phyloP scores from a whole-genome alignment of 2,888 invertebrate genomes.

The Seira sanloemensis region DNA sequence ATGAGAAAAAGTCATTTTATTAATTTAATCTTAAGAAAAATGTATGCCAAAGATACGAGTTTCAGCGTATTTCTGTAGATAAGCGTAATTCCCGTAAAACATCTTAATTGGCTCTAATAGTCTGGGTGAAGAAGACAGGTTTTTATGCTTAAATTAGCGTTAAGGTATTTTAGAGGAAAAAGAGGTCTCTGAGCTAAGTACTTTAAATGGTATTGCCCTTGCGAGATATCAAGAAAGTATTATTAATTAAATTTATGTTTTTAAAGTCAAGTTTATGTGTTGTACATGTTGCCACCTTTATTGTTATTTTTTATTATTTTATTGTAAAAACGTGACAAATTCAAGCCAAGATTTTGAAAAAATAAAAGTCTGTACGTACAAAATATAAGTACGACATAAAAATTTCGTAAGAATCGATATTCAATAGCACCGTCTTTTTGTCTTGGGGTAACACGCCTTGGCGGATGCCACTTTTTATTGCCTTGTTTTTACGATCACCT shows the following conservation, averaged over 20 bases:
- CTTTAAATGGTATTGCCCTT: not conserved
- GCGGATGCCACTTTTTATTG: not conserved
- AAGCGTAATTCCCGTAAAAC: conserved; percentile 20
- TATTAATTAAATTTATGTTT: not conserved
- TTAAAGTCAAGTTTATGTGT: not conserved
- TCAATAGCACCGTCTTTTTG: not conserved
- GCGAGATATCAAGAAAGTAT: not conserved
- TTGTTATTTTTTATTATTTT: not conserved
- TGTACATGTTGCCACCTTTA: not conserved
- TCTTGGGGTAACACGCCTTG: not conserved
- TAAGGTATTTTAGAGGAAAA: not conserved
- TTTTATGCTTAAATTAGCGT: not conserved
- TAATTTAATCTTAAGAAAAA: conserved; percentile 19
- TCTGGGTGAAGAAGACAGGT: conserved; percentile 12
- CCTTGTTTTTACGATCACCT: conserved; percentile 30
- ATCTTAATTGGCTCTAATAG: not conserved
- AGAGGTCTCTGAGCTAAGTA: not conserved
- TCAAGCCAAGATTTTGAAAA: not conserved
- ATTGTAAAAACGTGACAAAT: conserved; percentile 16
- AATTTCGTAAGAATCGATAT: not conserved
- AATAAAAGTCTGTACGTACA: not conserved
- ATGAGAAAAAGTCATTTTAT: not conserved
- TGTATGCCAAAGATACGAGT: conserved; percentile 39
- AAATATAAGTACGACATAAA: no score
- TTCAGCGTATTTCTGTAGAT: not conserved